Percentiles rank a stretch among this genome's conserved stretches.
phyloP scores from a whole-genome alignment of 2,113 vertebrate species.

The Hipposideros armiger region DNA sequence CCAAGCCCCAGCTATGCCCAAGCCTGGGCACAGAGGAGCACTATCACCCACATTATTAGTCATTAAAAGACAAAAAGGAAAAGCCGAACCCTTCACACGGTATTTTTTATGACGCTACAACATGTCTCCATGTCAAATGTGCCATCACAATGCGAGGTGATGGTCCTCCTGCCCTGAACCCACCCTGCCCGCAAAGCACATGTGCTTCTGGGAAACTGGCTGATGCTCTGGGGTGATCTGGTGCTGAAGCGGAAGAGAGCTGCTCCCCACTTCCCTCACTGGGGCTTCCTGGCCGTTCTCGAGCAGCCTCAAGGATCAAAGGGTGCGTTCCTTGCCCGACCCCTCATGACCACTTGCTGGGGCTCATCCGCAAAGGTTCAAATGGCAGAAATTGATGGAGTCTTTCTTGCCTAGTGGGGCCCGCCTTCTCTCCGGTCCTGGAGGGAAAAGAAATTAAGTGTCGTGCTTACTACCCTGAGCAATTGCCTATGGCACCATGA shows the following conservation, averaged over 20 bases:
- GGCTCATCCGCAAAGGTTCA: neutral
- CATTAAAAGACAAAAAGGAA: neutral
- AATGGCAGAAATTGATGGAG: neutral
- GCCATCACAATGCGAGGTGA: neutral
- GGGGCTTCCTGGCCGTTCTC: neutral
- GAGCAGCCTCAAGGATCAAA: neutral
- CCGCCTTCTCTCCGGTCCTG: neutral
- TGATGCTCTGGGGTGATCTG: neutral
- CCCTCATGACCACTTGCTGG: neutral
- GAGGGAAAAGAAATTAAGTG: neutral
- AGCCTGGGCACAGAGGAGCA: neutral
- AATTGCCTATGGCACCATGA: neutral
- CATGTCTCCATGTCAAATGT: neutral
- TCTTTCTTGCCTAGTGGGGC: neutral
- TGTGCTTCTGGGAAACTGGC: neutral
- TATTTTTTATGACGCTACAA: neutral
- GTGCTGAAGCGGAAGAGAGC: neutral
- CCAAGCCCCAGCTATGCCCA: neutral
- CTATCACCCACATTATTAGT: neutral
- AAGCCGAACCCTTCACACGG: neutral
- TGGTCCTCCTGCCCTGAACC: too few species aligned
- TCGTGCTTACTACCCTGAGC: neutral
- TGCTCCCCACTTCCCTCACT: rapidly evolving
- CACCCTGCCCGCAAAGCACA: neutral
- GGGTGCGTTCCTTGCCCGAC: neutral